Percentiles rank a stretch among this genome's conserved stretches.
Conservation (phyloP, 1,140 invertebrate species). For the Bombus soroeensis region DNA sequence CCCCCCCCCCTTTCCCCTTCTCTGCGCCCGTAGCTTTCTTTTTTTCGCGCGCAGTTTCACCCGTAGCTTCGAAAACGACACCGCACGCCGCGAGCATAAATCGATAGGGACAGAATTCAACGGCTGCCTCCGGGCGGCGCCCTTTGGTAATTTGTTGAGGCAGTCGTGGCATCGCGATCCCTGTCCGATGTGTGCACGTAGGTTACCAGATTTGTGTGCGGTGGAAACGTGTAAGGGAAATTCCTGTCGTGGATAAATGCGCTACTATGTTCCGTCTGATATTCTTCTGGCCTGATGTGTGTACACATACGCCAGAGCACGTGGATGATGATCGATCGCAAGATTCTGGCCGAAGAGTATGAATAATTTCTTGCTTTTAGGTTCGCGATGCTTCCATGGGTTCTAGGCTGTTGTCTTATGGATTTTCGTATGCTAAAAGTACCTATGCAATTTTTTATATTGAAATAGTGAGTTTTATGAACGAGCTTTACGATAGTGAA, state of each 20-base stretch:
- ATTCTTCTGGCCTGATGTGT: neutral
- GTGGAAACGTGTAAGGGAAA: neutral
- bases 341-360: too few relatives aligned
- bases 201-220: neutral
- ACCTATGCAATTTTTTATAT: too few relatives aligned
- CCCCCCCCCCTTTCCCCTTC: too few relatives aligned
- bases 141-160: slow-evolving; percentile 48
- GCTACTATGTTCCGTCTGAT: neutral
- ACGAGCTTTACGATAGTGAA: too few relatives aligned
- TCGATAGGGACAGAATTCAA: slow-evolving; percentile 45
- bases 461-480: too few relatives aligned
- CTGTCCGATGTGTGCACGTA: neutral
- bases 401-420: neutral
- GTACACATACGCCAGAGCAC: neutral
- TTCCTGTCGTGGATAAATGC: slow-evolving; percentile 3
- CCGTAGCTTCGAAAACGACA: slow-evolving; percentile 29
- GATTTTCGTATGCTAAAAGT: neutral
- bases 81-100: slow-evolving; percentile 32
- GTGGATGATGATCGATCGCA: neutral
- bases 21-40: neutral
- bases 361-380: neutral
- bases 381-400: neutral
- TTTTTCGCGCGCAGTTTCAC: neutral
- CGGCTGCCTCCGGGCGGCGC: neutral
- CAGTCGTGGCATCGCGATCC: neutral